phyloP scores from a whole-genome alignment of 2,113 vertebrate species.

The Corythornis cristatus region DNA sequence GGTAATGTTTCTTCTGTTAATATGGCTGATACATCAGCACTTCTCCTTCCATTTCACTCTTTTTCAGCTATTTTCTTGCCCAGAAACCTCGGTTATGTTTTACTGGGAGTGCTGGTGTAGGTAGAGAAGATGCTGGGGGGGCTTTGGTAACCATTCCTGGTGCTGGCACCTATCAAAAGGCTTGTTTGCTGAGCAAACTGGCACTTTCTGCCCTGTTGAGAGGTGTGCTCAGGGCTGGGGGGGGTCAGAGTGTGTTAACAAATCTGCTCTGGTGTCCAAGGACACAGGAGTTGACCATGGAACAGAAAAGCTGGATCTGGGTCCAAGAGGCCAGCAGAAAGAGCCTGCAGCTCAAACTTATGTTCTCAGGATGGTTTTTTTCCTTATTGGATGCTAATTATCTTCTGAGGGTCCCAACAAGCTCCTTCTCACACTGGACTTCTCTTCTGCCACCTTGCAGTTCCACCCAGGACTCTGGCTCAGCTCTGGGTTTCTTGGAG shows the following conservation, averaged over 20 bases:
- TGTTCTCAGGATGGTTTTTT: not conserved
- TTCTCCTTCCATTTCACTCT: not conserved
- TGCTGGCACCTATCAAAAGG: not conserved
- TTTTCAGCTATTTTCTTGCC: not conserved
- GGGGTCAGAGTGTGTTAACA: not conserved
- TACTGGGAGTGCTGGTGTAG: not conserved
- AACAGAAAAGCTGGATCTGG: not conserved
- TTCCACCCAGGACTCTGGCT: not conserved
- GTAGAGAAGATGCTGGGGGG: not conserved
- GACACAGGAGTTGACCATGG: not conserved
- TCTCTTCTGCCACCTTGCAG: fast-evolving
- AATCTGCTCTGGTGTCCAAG: not conserved
- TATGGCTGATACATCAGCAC: not conserved
- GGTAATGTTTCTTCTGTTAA: not conserved
- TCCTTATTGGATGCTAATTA: not conserved
- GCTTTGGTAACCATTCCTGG: not conserved
- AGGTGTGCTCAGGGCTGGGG: not conserved
- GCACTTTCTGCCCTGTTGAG: not conserved
- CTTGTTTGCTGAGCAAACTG: constrained; percentile 24
- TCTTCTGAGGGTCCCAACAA: not conserved
- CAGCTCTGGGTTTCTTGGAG: not conserved
- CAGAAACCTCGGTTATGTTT: not conserved
- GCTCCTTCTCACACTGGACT: not conserved
- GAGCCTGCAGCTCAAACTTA: not conserved
- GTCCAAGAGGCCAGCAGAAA: not conserved